phyloP scores from a whole-genome alignment of 2,888 invertebrate genomes.

The Mesoligia furuncula region DNA sequence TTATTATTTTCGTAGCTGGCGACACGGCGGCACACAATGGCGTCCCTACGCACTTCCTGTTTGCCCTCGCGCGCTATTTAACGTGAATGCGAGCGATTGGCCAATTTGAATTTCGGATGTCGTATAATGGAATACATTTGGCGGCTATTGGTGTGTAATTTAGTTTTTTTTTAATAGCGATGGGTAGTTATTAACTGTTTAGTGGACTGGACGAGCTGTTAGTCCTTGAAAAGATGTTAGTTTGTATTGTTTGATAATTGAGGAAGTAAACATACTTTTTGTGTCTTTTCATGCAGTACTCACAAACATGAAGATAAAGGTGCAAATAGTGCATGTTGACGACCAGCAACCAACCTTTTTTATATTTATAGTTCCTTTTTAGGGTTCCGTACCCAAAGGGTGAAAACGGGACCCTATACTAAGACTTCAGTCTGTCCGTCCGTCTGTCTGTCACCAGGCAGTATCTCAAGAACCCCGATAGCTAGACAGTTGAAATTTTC shows the following conservation, averaged over 20 bases:
- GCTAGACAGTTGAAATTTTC: too few species aligned
- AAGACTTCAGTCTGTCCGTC: too few species aligned
- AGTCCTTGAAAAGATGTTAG: constrained; percentile 39
- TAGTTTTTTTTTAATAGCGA: constrained; percentile 75
- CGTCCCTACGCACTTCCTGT: constrained; percentile 87
- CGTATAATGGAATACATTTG: constrained; percentile 85
- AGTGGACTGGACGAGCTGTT: constrained; percentile 54
- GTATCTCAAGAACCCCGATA: too few species aligned
- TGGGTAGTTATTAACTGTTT: constrained; percentile 67
- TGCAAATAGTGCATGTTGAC: neutral
- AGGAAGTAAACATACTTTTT: constrained; percentile 57
- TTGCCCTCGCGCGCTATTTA: constrained; percentile 90
- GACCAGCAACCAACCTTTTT: too few species aligned
- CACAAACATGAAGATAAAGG: neutral
- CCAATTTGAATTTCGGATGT: constrained; percentile 89
- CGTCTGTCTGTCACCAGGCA: too few species aligned
- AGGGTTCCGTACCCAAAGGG: too few species aligned
- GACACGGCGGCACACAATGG: constrained; percentile 88
- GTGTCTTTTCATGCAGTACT: neutral
- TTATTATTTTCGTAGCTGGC: constrained; percentile 90
- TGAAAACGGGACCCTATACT: too few species aligned
- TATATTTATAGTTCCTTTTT: too few species aligned
- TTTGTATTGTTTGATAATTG: constrained; percentile 56
- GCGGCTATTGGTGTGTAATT: constrained; percentile 81
- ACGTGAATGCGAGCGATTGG: constrained; percentile 88